Base-by-base conservation (phyloP, 2,797 vertebrate genomes). In the Alosa sapidissima region DNA sequence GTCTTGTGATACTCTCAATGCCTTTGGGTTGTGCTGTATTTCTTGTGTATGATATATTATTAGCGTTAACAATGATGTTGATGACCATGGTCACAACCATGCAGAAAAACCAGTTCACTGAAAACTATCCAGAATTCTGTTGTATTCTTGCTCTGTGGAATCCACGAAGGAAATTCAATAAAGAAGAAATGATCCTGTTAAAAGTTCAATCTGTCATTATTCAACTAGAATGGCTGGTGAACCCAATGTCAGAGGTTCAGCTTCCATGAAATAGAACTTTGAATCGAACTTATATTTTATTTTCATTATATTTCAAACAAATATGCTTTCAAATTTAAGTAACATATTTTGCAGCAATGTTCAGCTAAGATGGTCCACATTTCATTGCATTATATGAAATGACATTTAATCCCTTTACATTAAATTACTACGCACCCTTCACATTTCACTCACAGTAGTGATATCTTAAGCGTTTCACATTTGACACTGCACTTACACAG, bases 21-120 rank as follows among this genome's bases (percentile, higher is more conserved):
- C 92, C 89, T 91, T 90, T 90, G 89, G 90, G 89, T 91, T 91
- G 92, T 92, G 92, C 88, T 91, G 91, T 92, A 90, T 91, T 90
- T 91, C 89, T 88, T 92, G 91, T 92, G 90, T 91, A 92, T 86
- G 88, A 91, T 90, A 91, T 92, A 91, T 91, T 90, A 87, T 91
- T 91, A 92, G 90, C 89, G 84, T 92, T 91, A 87, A 88, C 82
- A 84, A 89, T 87, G 85, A 91, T 89, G 89, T 91, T 87, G 85
- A 90, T 88, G 86, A 90, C 84, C 85, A 86, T 89, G 88, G 83
- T 89, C 88, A 90, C 89, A 89, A 91, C 86, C 85, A 90, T 89
- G 88, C 85, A 89, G 86, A 88, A 88, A 89, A 90, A 87, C 85
- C 88, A 89, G 84, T 88, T 88, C 87, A 87, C 88, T 86, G 68